phyloP scores from a whole-genome alignment of 2,113 vertebrate species.

The Misgurnus anguillicaudatus region DNA sequence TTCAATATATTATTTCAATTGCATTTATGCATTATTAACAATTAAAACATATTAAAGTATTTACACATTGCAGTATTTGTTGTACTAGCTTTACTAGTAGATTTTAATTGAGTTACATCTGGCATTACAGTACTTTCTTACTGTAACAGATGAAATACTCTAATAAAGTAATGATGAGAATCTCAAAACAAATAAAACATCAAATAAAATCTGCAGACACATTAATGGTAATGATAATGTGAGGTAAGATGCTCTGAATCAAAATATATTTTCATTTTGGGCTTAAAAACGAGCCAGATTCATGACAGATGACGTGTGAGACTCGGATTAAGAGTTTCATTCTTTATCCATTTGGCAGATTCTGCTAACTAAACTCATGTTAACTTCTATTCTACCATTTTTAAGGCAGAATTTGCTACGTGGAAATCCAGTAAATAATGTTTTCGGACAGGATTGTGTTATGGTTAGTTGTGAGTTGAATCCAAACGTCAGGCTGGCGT shows the following conservation, averaged over 20 bases:
- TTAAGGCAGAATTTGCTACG: too few relatives aligned
- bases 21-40: slow-evolving; percentile 12
- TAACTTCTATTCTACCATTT: too few relatives aligned
- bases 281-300: too few relatives aligned
- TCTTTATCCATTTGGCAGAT: too few relatives aligned
- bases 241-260: too few relatives aligned
- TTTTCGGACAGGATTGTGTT: too few relatives aligned
- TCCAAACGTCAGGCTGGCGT: slow-evolving; percentile 71
- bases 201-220: neutral
- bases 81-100: neutral
- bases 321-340: too few relatives aligned
- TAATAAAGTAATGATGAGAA: neutral
- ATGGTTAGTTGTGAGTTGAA: neutral
- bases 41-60: slow-evolving; percentile 14
- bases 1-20: slow-evolving; percentile 7
- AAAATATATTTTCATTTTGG: too few relatives aligned
- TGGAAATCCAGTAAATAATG: too few relatives aligned
- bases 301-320: too few relatives aligned
- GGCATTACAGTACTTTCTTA: neutral
- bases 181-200: neutral
- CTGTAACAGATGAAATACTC: neutral
- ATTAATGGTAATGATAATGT: neutral
- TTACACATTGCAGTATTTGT: neutral
- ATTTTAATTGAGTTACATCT: neutral
- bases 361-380: too few relatives aligned